A percentile compares a stretch with the other conserved stretches of the same genome.
phyloP scores from a whole-genome alignment of 2,113 vertebrate species.

The Tauraco erythrolophus region DNA sequence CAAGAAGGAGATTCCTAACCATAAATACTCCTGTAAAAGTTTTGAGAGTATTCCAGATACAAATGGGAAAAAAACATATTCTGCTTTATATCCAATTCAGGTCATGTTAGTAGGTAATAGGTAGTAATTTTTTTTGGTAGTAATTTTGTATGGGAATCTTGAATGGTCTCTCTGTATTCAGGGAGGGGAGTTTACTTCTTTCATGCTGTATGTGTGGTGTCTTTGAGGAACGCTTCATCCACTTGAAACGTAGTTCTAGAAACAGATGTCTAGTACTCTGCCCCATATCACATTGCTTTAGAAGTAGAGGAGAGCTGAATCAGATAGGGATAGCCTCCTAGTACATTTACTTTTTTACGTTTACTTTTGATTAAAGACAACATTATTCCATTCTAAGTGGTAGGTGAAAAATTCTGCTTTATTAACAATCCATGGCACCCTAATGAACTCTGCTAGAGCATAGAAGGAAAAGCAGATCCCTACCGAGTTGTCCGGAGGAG shows the following conservation, averaged over 20 bases:
- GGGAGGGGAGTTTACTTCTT: neutral
- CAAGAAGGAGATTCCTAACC: neutral
- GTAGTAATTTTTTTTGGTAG: too few species aligned
- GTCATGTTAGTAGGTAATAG: neutral
- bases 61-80: neutral
- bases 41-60: neutral
- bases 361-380: constrained; percentile 19
- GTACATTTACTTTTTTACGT: neutral
- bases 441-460: constrained; percentile 43
- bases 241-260: neutral
- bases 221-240: neutral
- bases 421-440: neutral
- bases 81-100: neutral
- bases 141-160: neutral
- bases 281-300: neutral
- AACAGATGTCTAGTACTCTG: neutral
- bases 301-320: neutral
- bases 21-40: neutral
- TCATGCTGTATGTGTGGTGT: fast-evolving
- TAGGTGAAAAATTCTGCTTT: constrained; percentile 4
- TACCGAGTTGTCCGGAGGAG: neutral
- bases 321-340: neutral
- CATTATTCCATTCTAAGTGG: neutral
- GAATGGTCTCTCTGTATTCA: neutral
- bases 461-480: neutral